Conservation (phyloP, 2,888 invertebrate genomes). For the Polia nebulosa region DNA sequence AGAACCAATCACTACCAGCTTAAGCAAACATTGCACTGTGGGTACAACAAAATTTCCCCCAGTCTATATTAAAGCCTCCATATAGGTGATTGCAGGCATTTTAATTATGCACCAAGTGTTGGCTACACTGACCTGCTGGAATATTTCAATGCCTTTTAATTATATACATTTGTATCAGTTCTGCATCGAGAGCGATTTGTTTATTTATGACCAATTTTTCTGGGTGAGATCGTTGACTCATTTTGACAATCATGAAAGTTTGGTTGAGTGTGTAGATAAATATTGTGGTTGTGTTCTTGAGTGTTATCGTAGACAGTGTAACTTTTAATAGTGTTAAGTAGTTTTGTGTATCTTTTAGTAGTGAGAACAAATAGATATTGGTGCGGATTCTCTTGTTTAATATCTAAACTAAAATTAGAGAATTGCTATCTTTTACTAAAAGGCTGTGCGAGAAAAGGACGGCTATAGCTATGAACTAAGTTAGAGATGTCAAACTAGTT, state of each 20-base stretch:
- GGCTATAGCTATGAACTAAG: no score
- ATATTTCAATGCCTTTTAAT: conserved; percentile 58
- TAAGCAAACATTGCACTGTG: conserved; percentile 3
- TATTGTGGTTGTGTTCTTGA: no score
- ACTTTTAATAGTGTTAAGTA: no score
- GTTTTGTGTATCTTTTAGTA: no score
- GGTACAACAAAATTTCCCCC: neutral
- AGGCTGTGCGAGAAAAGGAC: no score
- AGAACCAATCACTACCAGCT: conserved; percentile 8
- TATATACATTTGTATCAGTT: conserved; percentile 54
- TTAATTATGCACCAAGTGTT: conserved; percentile 58
- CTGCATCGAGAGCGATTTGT: conserved; percentile 32
- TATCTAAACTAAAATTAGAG: no score
- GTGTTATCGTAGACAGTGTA: no score
- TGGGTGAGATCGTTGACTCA: neutral
- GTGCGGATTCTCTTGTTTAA: no score
- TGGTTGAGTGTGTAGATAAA: no score
- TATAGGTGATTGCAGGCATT: conserved; percentile 54
- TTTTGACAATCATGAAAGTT: neutral
- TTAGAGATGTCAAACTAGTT: no score
- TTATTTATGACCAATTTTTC: conserved; percentile 41
- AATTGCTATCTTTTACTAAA: no score
- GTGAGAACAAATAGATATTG: no score
- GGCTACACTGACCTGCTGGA: conserved; percentile 39
- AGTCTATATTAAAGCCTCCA: conserved; percentile 35